Evolutionary conservation across 2,797 vertebrate species (phyloP), one percentile per base, ranked within the genome.

Genomic region (Protosalanx chinensis): DNA sequence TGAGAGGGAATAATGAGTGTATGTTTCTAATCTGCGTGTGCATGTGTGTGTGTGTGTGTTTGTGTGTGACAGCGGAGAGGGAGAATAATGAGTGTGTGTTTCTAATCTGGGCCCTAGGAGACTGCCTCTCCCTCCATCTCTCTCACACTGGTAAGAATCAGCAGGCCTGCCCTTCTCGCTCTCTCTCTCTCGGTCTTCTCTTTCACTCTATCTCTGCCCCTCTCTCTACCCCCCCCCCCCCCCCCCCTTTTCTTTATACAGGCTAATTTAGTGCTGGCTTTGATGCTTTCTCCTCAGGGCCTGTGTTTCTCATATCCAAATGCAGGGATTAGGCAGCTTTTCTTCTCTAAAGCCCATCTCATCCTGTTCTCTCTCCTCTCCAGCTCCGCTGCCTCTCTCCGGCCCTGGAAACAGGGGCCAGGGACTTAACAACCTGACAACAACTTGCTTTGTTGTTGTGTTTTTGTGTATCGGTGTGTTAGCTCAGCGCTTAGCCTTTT

Each of bases 241-340:
- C n/a, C 30, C 35, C 29, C 64, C 46, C 67, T 82, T 65, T 82
- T 82, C 78, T 27, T 29, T 77, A 79, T 87, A 86, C 81, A 88
- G 90, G 88, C 92, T 94, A 93, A 94, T 93, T 94, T 93, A 89
- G 89, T 84, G 72, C 81, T 29, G 81, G 89, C 93, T 93, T 94
- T 93, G 92, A 93, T 92, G 92, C 91, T 82, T 91, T 90, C 91
- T 93, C 92, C 85, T 83, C 79, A 84, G 91, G 92, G 91, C 88
- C 91, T 89, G 89, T 90, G 87, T 93, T 93, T 92, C 92, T 92
- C 92, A 93, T 93, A 93, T 93, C 92, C 91, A 94, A 93, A 93
- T 94, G 92, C 90, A 89, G 86, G 93, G 92, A 93, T 94, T 93
- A 94, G 90, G 83, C 41, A 80, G 85, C 90, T 93, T 93, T 93